phyloP scores from a whole-genome alignment of 1,140 invertebrate species.

The Bathynomus jamesi region DNA sequence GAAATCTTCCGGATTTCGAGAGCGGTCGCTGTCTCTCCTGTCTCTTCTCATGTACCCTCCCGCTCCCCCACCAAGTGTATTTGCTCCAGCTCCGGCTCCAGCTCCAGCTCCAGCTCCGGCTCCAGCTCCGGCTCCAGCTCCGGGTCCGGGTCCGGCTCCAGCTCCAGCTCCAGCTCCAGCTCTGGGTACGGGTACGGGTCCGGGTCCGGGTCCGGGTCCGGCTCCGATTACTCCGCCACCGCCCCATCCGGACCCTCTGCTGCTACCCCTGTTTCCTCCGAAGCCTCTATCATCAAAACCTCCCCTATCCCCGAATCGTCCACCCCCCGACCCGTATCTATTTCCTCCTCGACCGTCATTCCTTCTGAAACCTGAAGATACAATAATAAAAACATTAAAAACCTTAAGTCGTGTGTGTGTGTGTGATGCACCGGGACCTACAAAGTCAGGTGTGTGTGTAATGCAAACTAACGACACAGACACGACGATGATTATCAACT shows the following conservation, averaged over 20 bases:
- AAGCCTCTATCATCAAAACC: constrained; percentile 39
- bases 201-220: neutral
- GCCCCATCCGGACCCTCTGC: no score
- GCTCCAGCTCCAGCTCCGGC: constrained; percentile 20
- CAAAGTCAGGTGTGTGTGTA: no score
- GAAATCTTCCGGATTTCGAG: constrained; percentile 44
- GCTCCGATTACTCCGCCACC: no score
- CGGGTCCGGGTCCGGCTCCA: constrained; percentile 13
- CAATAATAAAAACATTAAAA: neutral
- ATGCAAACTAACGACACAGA: no score
- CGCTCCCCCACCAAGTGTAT: neutral
- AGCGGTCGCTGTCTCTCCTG: constrained; percentile 34
- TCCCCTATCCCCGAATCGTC: constrained; percentile 35
- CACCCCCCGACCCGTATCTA: constrained; percentile 19
- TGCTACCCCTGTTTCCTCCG: constrained; percentile 18
- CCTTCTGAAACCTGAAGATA: neutral
- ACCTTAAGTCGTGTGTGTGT: no score
- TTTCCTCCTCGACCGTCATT: neutral
- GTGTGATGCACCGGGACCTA: no score
- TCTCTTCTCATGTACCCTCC: constrained; percentile 30
- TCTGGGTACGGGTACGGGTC: neutral
- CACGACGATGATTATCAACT: no score
- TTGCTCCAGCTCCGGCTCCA: neutral
- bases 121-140: constrained; percentile 31
- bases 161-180: neutral